phyloP scores from a whole-genome alignment of 2,113 vertebrate genomes.

The Zeus faber region DNA sequence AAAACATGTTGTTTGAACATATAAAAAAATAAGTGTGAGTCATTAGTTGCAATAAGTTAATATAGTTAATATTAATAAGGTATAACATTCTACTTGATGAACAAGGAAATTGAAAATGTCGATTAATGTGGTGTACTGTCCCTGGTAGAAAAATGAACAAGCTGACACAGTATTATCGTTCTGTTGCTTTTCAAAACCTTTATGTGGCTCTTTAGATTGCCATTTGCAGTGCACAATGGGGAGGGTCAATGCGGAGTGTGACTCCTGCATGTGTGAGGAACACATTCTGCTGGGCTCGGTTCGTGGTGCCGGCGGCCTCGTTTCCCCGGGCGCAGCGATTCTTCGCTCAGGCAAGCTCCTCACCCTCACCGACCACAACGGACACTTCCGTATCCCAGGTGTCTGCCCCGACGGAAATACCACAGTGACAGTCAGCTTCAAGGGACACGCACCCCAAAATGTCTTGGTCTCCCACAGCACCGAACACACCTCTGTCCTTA shows the following conservation, averaged over 20 bases:
- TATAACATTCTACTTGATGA: no score
- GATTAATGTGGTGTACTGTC: no score
- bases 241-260: conserved; percentile 83
- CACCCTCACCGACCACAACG: conserved; percentile 79
- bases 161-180: no score
- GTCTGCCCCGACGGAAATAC: conserved; percentile 88
- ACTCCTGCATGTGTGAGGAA: conserved; percentile 86
- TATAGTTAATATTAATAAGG: no score
- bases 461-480: conserved; percentile 71
- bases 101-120: no score
- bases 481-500: conserved; percentile 76
- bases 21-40: no score
- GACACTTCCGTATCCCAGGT: conserved; percentile 85
- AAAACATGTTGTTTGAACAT: no score
- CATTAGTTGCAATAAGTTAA: no score
- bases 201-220: conserved; percentile 82
- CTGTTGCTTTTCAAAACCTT: no score
- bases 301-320: conserved; percentile 81
- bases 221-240: conserved; percentile 84
- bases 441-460: conserved; percentile 73
- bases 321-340: conserved; percentile 78
- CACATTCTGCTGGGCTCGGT: conserved; percentile 82
- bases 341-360: conserved; percentile 79
- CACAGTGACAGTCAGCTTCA: conserved; percentile 79
- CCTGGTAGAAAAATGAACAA: no score